Conservation (phyloP, 2,797 vertebrate species). For the Spinus pinus region DNA sequence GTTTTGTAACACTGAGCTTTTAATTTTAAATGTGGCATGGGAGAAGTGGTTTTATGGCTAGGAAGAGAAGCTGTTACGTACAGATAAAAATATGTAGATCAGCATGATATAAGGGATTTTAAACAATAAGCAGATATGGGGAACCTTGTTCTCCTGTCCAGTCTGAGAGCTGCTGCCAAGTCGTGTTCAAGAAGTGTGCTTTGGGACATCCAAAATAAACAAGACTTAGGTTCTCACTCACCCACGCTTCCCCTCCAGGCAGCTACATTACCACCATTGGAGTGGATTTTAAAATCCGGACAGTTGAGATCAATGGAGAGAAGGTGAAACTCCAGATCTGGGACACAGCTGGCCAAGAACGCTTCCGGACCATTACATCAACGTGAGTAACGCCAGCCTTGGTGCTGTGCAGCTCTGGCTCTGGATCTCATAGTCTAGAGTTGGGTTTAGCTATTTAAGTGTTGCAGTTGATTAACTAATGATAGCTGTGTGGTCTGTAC, state of each 20-base stretch:
- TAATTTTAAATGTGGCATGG: neutral
- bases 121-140: neutral
- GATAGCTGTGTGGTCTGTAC: neutral
- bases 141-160: neutral
- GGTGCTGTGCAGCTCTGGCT: neutral
- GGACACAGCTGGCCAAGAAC: conserved; percentile 97
- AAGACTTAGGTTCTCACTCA: neutral
- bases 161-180: neutral
- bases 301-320: conserved; percentile 97
- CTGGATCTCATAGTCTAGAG: neutral
- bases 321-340: conserved; percentile 99
- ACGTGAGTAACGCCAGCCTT: conserved; percentile 82
- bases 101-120: neutral
- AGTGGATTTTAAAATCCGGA: conserved; percentile 98
- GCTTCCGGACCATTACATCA: conserved; percentile 98
- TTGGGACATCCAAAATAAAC: neutral
- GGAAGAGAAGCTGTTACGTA: neutral
- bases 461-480: neutral
- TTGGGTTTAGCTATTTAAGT: neutral
- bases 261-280: conserved; percentile 99
- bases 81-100: neutral
- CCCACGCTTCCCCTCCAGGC: conserved; percentile 73
- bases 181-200: neutral
- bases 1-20: neutral
- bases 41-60: neutral